phyloP scores from a whole-genome alignment of 2,888 invertebrate species.

The Hydropsyche betteni region DNA sequence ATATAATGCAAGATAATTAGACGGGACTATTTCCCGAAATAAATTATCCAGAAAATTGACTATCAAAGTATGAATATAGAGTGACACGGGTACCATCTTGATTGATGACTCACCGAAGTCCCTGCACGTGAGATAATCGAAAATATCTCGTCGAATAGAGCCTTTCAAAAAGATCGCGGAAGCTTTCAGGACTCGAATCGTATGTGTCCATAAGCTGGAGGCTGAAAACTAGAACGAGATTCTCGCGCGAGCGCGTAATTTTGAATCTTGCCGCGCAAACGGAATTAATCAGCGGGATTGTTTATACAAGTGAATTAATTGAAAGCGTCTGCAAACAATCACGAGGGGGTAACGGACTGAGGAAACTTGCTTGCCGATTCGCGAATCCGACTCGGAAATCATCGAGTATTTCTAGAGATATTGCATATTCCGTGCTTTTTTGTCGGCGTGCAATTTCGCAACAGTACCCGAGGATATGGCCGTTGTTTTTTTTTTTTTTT shows the following conservation, averaged over 20 bases:
- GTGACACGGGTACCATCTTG: too few species aligned
- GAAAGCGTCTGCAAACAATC: constrained; percentile 23
- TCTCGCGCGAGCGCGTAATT: not conserved
- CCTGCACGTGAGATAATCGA: too few species aligned
- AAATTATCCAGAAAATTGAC: too few species aligned
- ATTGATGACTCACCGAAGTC: too few species aligned
- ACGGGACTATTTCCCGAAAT: too few species aligned
- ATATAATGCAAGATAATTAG: too few species aligned
- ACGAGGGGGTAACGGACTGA: not conserved
- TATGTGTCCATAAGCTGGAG: not conserved
- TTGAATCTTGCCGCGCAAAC: constrained; percentile 3
- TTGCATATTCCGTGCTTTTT: not conserved
- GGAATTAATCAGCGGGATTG: constrained; percentile 17
- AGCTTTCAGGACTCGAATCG: not conserved
- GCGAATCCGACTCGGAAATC: not conserved
- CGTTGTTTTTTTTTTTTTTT: not conserved
- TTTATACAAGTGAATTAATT: constrained; percentile 18
- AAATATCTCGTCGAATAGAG: too few species aligned
- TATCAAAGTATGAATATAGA: too few species aligned
- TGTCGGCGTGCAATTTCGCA: constrained; percentile 3
- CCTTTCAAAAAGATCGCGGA: too few species aligned
- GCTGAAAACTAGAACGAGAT: constrained; percentile 12
- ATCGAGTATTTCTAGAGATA: not conserved
- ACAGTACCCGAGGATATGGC: not conserved
- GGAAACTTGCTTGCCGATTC: not conserved